A percentile compares a stretch with the other conserved stretches of the same genome.
Conservation (phyloP, 2,113 vertebrate species). For the Lasiurus cinereus region DNA sequence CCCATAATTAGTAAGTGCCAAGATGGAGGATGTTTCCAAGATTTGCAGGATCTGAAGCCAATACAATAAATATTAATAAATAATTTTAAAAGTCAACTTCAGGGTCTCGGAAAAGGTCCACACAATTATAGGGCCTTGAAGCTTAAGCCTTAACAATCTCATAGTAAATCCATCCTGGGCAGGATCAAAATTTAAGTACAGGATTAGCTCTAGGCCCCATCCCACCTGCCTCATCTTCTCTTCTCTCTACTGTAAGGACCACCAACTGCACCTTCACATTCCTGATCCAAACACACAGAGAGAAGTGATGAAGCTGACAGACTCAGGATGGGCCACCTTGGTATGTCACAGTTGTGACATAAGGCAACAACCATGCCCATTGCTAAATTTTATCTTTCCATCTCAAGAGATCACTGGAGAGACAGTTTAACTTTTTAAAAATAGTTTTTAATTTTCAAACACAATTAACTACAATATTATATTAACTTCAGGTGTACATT, state of each 20-base stretch:
- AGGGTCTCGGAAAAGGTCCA: slow-evolving; percentile 9
- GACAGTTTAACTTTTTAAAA: background rate
- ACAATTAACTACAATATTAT: background rate
- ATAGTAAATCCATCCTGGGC: background rate
- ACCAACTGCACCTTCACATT: background rate
- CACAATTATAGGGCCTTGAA: background rate
- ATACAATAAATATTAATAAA: background rate
- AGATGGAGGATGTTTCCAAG: background rate
- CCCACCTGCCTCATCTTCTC: accelerated
- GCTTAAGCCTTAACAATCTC: background rate
- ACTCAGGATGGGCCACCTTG: background rate
- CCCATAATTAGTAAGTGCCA: background rate
- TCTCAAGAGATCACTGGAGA: background rate
- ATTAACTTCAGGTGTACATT: background rate
- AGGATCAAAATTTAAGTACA: slow-evolving; percentile 14
- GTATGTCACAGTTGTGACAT: background rate
- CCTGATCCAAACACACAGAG: background rate
- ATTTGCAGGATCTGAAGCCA: background rate
- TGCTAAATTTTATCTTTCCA: background rate
- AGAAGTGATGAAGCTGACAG: background rate
- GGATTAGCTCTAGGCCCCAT: background rate
- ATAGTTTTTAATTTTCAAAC: background rate
- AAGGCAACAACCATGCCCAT: too few relatives aligned
- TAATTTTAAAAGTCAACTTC: background rate
- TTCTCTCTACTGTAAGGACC: background rate